Percentiles rank a stretch among this genome's conserved stretches.
These are phyloP conservation scores for Alviniconcha marisindica DNA, from an alignment of 1,140 invertebrate species.

Conservation along the genomic window DNA sequence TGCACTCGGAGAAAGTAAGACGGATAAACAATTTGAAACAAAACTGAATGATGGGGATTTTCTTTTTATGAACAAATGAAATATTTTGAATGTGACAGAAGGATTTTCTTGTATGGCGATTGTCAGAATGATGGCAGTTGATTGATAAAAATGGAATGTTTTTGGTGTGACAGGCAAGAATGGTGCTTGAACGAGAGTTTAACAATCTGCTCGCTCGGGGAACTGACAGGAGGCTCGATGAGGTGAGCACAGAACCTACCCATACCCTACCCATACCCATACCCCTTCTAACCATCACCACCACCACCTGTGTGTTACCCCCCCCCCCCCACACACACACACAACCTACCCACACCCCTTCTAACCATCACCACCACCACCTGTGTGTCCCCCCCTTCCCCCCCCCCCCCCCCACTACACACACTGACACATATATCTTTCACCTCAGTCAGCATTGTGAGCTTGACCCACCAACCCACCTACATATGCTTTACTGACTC, in stretches of 20 bases:
- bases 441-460: no score
- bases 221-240: constrained; percentile 83
- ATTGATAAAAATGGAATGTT: no score
- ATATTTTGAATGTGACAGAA: no score
- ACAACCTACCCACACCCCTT: not conserved
- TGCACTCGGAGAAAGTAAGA: no score
- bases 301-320: not conserved
- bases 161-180: constrained; percentile 62
- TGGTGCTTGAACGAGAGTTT: constrained; percentile 92
- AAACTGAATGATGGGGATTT: no score
- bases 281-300: not conserved
- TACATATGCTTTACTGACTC: no score
- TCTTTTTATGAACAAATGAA: no score
- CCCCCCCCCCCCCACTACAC: not conserved
- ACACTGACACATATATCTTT: no score
- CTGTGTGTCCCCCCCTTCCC: not conserved
- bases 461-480: no score
- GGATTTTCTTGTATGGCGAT: no score
- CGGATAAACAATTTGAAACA: no score
- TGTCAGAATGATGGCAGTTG: no score
- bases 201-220: constrained; percentile 87
- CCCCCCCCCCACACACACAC: not conserved
- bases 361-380: not conserved
- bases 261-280: not conserved
- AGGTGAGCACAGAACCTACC: constrained; percentile 61